Evolutionary conservation across 2,888 invertebrate species (phyloP).

Genomic region (Poecilobothrus nobilitatus): DNA sequence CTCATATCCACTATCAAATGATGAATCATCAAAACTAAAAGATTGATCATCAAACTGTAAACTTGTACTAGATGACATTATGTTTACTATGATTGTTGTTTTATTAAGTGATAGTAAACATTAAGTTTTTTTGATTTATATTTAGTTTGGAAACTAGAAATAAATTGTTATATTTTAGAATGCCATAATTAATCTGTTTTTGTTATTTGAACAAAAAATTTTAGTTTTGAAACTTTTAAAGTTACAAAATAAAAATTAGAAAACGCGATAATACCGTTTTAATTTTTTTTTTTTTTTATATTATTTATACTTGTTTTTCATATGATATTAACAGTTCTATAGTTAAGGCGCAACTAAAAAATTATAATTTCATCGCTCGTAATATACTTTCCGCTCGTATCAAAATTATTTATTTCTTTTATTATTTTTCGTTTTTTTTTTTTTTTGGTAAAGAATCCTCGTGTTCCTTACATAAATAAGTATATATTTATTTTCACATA

Average conservation of each 20-base stretch:
- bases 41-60: conserved; percentile 38
- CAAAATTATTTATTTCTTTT: background rate
- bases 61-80: conserved; percentile 41
- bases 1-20: conserved; percentile 72
- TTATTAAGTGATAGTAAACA: too few species aligned
- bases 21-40: conserved; percentile 48
- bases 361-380: conserved; percentile 1
- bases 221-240: background rate
- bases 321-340: background rate
- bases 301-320: background rate
- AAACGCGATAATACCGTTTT: background rate
- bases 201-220: background rate
- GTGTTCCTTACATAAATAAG: background rate
- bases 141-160: too few species aligned
- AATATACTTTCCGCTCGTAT: background rate
- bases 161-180: too few species aligned
- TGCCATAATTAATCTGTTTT: too few species aligned
- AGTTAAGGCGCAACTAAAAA: background rate
- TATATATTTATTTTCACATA: too few species aligned
- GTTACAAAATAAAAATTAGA: too few species aligned
- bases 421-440: background rate
- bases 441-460: background rate
- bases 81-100: background rate
- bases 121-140: too few species aligned
- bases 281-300: background rate